Conservation (phyloP, 2,113 vertebrate species). For the Eurypyga helias region DNA sequence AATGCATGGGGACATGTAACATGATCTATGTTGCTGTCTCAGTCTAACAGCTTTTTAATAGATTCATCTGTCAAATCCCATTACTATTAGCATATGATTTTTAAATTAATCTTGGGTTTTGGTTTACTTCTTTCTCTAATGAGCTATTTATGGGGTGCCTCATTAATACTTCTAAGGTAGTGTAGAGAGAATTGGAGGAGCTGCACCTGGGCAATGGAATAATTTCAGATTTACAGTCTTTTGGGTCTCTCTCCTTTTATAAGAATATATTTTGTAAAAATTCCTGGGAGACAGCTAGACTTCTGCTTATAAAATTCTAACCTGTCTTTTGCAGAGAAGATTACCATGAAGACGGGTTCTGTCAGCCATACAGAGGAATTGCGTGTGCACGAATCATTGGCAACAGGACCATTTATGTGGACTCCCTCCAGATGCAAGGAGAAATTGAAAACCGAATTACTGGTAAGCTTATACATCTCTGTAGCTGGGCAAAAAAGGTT, state of each 20-base stretch:
- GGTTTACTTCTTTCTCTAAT: neutral
- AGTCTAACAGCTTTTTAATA: neutral
- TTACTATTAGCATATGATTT: neutral
- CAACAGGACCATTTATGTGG: slow-evolving; percentile 96
- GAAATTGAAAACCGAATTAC: slow-evolving; percentile 98
- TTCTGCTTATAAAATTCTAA: slow-evolving; percentile 5
- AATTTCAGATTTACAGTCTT: neutral
- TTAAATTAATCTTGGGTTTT: neutral
- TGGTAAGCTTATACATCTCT: slow-evolving; percentile 73
- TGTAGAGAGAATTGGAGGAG: neutral
- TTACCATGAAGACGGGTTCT: slow-evolving; percentile 91
- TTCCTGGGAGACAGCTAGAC: neutral
- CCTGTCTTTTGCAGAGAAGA: slow-evolving; percentile 78
- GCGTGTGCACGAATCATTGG: slow-evolving; percentile 96
- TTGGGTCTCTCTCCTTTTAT: neutral
- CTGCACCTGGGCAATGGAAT: neutral
- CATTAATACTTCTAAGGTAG: neutral
- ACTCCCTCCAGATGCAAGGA: slow-evolving; percentile 97
- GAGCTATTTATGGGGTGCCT: neutral
- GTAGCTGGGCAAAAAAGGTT: neutral
- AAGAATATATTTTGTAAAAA: neutral
- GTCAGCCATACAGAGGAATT: slow-evolving; percentile 96
- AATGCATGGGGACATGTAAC: neutral
- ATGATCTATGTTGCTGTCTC: neutral
- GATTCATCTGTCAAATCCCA: neutral